Conservation (phyloP, 2,797 vertebrate genomes). For the Clarias fuscus region DNA sequence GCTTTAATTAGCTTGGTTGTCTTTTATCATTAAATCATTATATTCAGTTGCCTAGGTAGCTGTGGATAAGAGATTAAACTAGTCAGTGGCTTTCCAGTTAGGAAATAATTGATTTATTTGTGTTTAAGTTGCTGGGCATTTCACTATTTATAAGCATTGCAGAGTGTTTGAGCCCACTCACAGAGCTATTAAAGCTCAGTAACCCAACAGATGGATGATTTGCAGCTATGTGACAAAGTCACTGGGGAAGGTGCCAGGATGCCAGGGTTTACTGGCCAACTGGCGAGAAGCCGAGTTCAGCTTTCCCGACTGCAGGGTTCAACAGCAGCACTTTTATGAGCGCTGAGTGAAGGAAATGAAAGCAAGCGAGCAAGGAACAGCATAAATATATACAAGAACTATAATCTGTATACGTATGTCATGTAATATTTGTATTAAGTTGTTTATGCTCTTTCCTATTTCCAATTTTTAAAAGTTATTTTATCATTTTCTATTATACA, state of each 20-base stretch:
- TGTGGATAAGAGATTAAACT: not conserved
- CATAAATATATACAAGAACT: not conserved
- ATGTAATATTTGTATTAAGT: no score
- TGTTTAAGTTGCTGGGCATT: not conserved
- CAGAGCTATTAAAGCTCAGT: not conserved
- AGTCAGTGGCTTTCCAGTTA: not conserved
- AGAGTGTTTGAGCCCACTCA: not conserved
- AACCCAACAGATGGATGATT: conserved; percentile 25
- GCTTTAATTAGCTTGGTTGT: not conserved
- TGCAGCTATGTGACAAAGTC: conserved; percentile 38
- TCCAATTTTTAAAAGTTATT: not conserved
- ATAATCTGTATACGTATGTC: not conserved
- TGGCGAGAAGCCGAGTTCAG: conserved; percentile 15
- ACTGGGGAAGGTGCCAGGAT: conserved; percentile 27
- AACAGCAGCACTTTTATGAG: not conserved
- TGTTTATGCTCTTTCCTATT: not conserved
- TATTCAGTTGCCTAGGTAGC: not conserved
- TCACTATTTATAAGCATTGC: conserved; percentile 1
- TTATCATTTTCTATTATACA: not conserved
- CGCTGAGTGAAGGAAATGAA: not conserved
- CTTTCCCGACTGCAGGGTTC: not conserved
- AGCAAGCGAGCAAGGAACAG: not conserved
- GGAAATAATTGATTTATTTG: conserved; percentile 15
- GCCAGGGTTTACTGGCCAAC: conserved; percentile 22
- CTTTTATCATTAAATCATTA: not conserved